A percentile compares a stretch with the other conserved stretches of the same genome.
Evolutionary conservation across 1,140 invertebrate species (phyloP).

Genomic region (Zaprionus ghesquierei): DNA sequence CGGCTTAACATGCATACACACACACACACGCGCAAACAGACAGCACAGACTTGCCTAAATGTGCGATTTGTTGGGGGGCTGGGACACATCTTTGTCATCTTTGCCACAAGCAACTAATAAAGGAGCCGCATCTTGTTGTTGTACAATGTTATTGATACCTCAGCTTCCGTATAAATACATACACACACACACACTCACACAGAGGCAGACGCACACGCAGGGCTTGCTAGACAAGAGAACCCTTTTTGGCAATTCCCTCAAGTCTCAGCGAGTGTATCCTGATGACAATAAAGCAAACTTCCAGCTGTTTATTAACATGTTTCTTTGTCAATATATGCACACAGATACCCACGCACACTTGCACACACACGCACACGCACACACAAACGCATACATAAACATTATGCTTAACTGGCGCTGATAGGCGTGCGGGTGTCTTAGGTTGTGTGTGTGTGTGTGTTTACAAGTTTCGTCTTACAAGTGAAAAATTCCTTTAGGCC

Average conservation of each 20-base stretch:
- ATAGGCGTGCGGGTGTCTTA: constrained; percentile 23
- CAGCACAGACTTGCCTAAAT: constrained; percentile 9
- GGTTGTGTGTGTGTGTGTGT: constrained; percentile 6
- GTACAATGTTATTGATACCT: constrained; percentile 80
- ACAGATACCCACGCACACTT: background rate
- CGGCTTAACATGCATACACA: constrained; percentile 22
- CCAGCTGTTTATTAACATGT: constrained; percentile 81
- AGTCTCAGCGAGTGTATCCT: constrained; percentile 49
- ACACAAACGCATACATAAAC: constrained; percentile 28
- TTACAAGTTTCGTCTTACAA: constrained; percentile 71
- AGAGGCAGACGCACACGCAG: background rate
- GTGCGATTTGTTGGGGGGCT: constrained; percentile 28
- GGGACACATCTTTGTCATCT: constrained; percentile 59
- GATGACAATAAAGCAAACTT: constrained; percentile 79
- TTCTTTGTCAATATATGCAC: constrained; percentile 67
- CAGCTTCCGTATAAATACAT: constrained; percentile 43
- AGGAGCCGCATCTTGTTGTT: constrained; percentile 25
- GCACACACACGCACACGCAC: constrained; percentile 16
- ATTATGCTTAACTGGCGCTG: constrained; percentile 53
- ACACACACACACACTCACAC: background rate
- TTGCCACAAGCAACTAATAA: constrained; percentile 57
- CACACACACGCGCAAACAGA: background rate
- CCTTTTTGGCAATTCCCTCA: constrained; percentile 63
- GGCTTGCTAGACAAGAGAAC: constrained; percentile 53
- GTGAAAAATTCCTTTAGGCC: constrained; percentile 80